Conservation (phyloP, 2,113 vertebrate genomes). For the Leucoraja erinaceus region DNA sequence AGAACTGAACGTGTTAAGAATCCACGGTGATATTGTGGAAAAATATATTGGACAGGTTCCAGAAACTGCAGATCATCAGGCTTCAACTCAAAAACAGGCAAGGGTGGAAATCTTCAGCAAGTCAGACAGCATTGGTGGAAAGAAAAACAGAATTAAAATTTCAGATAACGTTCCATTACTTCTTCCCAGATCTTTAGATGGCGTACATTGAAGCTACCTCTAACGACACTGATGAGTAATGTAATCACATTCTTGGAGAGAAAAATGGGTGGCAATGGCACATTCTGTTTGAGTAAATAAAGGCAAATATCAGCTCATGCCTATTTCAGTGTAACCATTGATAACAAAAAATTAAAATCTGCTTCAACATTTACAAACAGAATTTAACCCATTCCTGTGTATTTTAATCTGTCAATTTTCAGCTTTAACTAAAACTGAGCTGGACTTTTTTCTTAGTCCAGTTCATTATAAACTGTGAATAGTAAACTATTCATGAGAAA, state of each 20-base stretch:
- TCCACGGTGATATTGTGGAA: too few relatives aligned
- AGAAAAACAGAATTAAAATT: too few relatives aligned
- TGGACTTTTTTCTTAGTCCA: background rate
- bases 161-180: background rate
- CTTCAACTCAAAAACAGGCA: too few relatives aligned
- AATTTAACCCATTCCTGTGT: background rate
- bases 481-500: background rate
- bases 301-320: background rate
- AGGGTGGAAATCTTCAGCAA: too few relatives aligned
- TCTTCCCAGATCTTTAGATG: background rate
- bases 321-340: background rate
- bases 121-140: too few relatives aligned
- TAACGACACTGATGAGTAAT: background rate
- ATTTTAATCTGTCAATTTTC: background rate
- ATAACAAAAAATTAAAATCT: background rate
- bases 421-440: background rate
- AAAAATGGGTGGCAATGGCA: background rate
- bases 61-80: too few relatives aligned
- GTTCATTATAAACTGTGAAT: too few relatives aligned
- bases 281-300: background rate
- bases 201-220: background rate
- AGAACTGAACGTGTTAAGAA: too few relatives aligned
- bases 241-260: background rate
- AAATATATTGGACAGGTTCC: too few relatives aligned
- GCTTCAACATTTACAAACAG: background rate